Conservation (phyloP, 2,797 vertebrate species). For the Spea hammondii region DNA sequence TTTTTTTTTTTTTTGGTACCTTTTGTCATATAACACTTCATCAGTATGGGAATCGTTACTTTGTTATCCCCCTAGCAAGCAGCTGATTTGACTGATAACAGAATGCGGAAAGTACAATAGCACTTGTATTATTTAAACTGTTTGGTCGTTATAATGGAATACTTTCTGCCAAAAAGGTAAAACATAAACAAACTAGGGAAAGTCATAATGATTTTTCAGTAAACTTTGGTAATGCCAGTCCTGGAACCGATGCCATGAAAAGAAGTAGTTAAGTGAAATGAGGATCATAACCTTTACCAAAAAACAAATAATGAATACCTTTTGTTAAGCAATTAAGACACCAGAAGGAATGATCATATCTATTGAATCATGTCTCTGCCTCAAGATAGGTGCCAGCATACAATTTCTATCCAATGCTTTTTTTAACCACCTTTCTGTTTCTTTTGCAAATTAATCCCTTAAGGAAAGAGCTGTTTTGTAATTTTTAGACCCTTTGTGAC, state of each 20-base stretch:
- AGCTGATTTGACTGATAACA: constrained; percentile 5
- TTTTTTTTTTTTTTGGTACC: neutral
- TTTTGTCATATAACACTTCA: neutral
- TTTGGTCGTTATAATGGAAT: neutral
- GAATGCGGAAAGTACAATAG: neutral
- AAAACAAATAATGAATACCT: neutral
- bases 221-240: neutral
- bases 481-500: too few species aligned
- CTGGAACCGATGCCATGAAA: neutral
- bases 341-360: neutral
- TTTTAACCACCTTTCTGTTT: too few species aligned
- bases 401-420: too few species aligned
- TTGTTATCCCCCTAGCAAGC: neutral
- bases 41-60: constrained; percentile 1
- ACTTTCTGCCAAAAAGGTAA: neutral
- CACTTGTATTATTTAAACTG: constrained; percentile 2
- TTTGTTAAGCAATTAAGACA: neutral
- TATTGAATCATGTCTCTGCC: neutral
- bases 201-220: neutral
- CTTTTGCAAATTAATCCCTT: too few species aligned
- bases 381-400: neutral
- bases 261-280: neutral
- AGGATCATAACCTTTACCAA: neutral
- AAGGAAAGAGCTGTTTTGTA: too few species aligned
- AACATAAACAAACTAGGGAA: neutral